phyloP scores from a whole-genome alignment of 2,888 invertebrate species.

The Atethmia centrago region DNA sequence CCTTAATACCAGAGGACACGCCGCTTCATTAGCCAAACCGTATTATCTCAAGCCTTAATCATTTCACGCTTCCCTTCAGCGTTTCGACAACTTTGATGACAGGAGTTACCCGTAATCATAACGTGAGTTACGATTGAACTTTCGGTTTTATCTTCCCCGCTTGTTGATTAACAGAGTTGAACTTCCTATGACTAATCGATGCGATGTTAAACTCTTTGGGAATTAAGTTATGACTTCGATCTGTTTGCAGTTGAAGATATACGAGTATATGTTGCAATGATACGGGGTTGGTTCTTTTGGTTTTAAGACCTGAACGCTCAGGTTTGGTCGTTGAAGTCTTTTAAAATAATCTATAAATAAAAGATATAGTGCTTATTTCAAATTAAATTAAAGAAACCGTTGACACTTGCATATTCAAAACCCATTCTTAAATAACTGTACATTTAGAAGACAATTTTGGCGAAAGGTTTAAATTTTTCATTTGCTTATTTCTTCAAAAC shows the following conservation, averaged over 20 bases:
- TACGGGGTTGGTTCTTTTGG: slow-evolving; percentile 9
- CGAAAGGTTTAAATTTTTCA: background rate
- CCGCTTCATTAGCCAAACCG: slow-evolving; percentile 83
- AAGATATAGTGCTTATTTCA: too few species aligned
- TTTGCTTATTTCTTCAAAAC: slow-evolving; percentile 11
- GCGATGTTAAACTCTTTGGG: slow-evolving; percentile 76
- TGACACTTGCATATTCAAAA: background rate
- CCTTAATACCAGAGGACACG: slow-evolving; percentile 72
- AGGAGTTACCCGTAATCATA: slow-evolving; percentile 78
- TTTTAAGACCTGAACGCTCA: background rate
- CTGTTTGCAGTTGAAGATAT: slow-evolving; percentile 35
- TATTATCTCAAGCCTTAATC: slow-evolving; percentile 85
- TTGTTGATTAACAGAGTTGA: slow-evolving; percentile 80
- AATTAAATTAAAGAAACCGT: background rate
- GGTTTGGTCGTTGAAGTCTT: background rate
- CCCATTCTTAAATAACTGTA: background rate
- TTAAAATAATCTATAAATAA: background rate
- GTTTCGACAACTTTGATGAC: slow-evolving; percentile 77
- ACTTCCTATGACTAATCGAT: slow-evolving; percentile 83
- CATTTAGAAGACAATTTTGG: background rate
- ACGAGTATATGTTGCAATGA: slow-evolving; percentile 15
- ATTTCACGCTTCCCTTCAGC: slow-evolving; percentile 83
- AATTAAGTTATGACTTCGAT: slow-evolving; percentile 65
- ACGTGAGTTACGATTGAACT: slow-evolving; percentile 84
- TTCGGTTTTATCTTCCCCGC: slow-evolving; percentile 81